Evolutionary conservation across 2,797 vertebrate species (phyloP).

Genomic region (Nasua narica): DNA sequence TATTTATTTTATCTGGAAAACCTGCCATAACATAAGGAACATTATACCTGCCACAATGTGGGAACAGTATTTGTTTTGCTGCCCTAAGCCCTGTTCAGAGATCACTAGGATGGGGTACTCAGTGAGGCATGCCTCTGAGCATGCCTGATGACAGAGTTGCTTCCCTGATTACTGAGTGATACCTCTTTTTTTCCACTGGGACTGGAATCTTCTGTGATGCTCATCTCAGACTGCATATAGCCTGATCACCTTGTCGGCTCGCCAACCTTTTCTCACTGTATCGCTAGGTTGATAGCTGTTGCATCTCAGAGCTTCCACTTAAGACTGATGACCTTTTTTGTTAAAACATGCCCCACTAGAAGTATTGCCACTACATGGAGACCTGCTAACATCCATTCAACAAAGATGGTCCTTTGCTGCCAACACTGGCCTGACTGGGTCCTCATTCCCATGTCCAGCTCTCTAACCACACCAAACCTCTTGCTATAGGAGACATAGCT

Average conservation of each 20-base stretch:
- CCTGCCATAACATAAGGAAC: neutral
- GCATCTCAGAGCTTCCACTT: neutral
- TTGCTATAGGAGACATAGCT: neutral
- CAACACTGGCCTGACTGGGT: neutral
- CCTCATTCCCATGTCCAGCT: neutral
- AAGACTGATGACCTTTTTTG: neutral
- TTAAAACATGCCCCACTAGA: neutral
- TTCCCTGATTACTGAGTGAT: neutral
- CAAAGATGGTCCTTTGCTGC: neutral
- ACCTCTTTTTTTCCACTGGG: neutral
- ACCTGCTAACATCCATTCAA: neutral
- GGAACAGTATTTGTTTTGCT: neutral
- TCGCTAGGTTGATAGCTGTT: neutral
- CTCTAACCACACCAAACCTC: neutral
- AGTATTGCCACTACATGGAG: neutral
- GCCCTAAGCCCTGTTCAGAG: neutral
- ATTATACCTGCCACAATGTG: neutral
- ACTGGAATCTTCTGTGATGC: neutral
- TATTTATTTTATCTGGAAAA: neutral
- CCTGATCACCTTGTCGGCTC: neutral
- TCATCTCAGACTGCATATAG: too few relatives aligned
- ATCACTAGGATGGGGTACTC: neutral
- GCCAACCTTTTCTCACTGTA: too few relatives aligned
- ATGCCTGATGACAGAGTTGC: neutral
- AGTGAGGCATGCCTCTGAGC: neutral